Base-by-base conservation (phyloP, 2,113 vertebrate species). In the Larimichthys polyactis region DNA sequence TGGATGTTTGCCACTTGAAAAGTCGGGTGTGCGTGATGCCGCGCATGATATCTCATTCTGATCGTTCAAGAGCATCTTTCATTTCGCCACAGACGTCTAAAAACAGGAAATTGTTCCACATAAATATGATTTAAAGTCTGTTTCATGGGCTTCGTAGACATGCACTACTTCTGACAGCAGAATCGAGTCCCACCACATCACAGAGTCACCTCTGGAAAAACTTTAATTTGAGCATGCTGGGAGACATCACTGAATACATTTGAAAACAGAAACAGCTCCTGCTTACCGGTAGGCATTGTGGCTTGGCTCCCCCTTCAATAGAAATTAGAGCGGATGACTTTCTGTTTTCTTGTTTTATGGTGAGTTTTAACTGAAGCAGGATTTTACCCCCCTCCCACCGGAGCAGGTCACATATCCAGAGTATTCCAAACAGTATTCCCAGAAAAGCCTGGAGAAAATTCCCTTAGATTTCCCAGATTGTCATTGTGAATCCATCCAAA, bases 281-380 rank as follows among this genome's bases (percentile, higher is more conserved):
- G 16, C 92, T 94, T 91, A 94, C 94, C 94, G 4, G 94, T 94
- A 32, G 94, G 94, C 94, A 94, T 94, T 67, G 75, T 89, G 83
- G 71, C 52, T 89, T 71, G 49, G 27, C 32, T 82, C 75, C 55
- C 27, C 29, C 79, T 83, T 78, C 70, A 84, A 54, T 52, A 70
- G 62, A 78, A 73, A 49, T 65, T 14, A 55, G 29, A 67, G 12
- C 29, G 51, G 55, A 24, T 46, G 44, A 4, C 4, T 46, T 52
- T 64, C 70, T 16, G 24, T 36, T 29, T 54, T 6, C 3, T n/a
- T 59, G n/a, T 71, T 8, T 60, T 44, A 40, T 8, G 8, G 36
- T 40, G 36, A 40, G 36, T 58, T 20, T 8, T n/a, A 73, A 51
- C 9, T 60, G 17, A 79, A 29, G 58, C 46, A 49, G 65, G 57